Base-by-base conservation (phyloP, 2,888 invertebrate species). In the Folsomia manolachei region DNA sequence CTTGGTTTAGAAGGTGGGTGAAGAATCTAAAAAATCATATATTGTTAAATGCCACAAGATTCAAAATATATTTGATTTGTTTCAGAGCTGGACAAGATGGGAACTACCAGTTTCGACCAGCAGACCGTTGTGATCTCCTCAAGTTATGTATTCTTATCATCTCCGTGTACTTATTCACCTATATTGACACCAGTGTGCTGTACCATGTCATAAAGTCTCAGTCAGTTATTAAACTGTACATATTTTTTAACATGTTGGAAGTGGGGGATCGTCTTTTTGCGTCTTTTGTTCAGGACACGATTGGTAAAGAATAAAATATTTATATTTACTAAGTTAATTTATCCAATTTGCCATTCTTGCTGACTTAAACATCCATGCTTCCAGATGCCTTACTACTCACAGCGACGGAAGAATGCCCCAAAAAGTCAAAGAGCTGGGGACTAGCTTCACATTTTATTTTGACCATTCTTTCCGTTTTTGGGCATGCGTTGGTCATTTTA, bases 231-330 rank as follows among this genome's bases (percentile, higher is more conserved):
- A 99, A 99, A 83, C 86, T 99, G 79, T 99, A 99, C 83, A 97
- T 99, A 83, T 97, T 99, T 86, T 99, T 95, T 85, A 99, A 99
- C 84, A 99, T 99, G 97, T 86, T 99, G 73, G 99, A 99, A 87
- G 86, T 88, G 68, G 96, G 95, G 18, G 99, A 99, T 85, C 88
- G 96, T 77, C 85, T 99, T 78, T 92, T 98, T 83, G 97, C 97
- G 71, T 95, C 95, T 39, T 95, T 97, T 85, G 97, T 98, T 0
- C 97, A 99, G 86, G 99, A 99, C 83, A 95, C 95, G 9, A 91
- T 99, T 76, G 79, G 79, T 79, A 64, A 69, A 68, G 7, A 9
- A 9, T 39, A 39, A 39, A 39, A 2, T 14, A 23, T 25, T 70
- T 63, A 21, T 60, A 4, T 60, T 60, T 60, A 19, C n/a, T 60